phyloP scores from a whole-genome alignment of 2,113 vertebrate species.

The Sarotherodon lohbergeri region DNA sequence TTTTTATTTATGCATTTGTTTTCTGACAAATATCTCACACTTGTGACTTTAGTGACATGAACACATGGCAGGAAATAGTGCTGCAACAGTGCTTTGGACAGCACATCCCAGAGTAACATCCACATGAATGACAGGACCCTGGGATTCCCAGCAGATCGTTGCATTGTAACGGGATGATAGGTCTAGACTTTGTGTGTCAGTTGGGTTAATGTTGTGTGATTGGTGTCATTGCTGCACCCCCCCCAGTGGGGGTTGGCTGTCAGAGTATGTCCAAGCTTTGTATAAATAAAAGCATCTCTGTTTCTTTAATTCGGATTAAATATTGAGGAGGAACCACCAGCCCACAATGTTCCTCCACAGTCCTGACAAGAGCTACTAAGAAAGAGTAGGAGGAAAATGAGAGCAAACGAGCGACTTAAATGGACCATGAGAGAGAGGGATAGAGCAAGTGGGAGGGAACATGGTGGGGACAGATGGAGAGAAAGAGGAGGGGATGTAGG shows the following conservation, averaged over 20 bases:
- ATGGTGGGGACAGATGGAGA: background rate
- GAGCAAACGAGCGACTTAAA: slow-evolving; percentile 14
- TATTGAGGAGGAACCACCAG: slow-evolving; percentile 52
- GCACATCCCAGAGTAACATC: background rate
- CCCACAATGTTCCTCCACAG: slow-evolving; percentile 21
- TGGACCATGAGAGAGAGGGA: background rate
- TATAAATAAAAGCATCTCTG: slow-evolving; percentile 52
- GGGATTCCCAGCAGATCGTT: background rate
- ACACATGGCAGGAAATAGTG: background rate
- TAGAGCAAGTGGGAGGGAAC: background rate
- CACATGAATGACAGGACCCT: background rate
- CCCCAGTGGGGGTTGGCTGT: background rate
- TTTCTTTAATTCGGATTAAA: slow-evolving; percentile 66
- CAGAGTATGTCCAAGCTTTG: slow-evolving; percentile 15
- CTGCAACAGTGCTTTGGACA: background rate
- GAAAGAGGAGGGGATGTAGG: background rate
- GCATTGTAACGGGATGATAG: background rate
- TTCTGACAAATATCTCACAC: background rate
- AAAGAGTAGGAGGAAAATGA: slow-evolving; percentile 16
- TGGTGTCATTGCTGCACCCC: background rate
- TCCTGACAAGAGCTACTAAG: slow-evolving; percentile 22
- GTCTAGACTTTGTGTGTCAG: background rate
- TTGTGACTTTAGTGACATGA: background rate
- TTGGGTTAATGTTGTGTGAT: background rate
- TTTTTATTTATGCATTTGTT: background rate